phyloP scores from a whole-genome alignment of 2,888 invertebrate species.

The Agrilus mali region DNA sequence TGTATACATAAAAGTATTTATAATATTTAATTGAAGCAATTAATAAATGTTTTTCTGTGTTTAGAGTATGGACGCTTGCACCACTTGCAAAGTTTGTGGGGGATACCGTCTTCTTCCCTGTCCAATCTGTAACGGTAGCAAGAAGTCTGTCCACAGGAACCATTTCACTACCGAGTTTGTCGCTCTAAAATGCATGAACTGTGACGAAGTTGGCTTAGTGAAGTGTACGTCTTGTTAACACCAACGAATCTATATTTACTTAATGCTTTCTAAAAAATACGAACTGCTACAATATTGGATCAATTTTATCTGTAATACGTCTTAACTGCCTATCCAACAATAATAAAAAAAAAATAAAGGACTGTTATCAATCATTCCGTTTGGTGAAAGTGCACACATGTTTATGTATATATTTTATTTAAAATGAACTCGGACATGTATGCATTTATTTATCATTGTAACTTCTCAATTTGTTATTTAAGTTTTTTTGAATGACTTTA shows the following conservation, averaged over 20 bases:
- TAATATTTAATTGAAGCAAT: conserved; percentile 1
- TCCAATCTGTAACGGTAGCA: conserved; percentile 86
- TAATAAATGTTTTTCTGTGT: conserved; percentile 26
- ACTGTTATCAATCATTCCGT: not conserved
- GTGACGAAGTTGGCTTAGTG: conserved; percentile 89
- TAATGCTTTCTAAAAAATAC: not conserved
- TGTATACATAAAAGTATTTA: not conserved
- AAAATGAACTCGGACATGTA: not conserved
- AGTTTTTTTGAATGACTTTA: no score
- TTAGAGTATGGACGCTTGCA: conserved; percentile 69
- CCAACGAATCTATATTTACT: conserved; percentile 1
- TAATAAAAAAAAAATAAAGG: no score
- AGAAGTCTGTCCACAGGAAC: conserved; percentile 89
- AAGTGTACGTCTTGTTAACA: conserved; percentile 71
- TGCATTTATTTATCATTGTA: no score
- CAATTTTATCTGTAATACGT: not conserved
- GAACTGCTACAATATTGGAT: not conserved
- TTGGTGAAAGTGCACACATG: not conserved
- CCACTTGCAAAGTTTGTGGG: conserved; percentile 79
- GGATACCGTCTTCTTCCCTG: conserved; percentile 87
- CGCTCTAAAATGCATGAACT: conserved; percentile 88
- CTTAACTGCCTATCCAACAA: no score
- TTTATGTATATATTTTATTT: not conserved
- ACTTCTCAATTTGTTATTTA: no score
- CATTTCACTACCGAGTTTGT: conserved; percentile 90